Base-by-base conservation (phyloP, 2,888 invertebrate species). In the Mythimna lalbum region DNA sequence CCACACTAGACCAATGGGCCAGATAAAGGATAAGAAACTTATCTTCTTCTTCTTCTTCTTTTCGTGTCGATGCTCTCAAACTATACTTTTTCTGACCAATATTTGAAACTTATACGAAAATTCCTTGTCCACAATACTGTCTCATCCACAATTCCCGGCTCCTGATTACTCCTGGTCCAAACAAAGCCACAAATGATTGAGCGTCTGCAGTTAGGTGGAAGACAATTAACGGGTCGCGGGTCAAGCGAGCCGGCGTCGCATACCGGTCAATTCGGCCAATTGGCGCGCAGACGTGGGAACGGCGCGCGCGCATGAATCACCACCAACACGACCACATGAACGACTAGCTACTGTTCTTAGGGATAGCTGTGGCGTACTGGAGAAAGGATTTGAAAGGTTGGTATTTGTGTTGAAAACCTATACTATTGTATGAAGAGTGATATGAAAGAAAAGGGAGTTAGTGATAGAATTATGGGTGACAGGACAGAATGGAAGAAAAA, bases 211-310 rank as follows among this genome's bases (percentile, higher is more conserved):
- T 89, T 91, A 93, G 92, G 93, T 93, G 90, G 89, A 86, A 88
- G 87, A 90, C 93, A 94, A 94, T 93, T 92, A 94, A 91, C 89
- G 86, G 91, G 87, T 82, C 85, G 87, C 86, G 89, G 91, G 83
- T 94, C 94, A 94, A 93, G 89, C 88, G 87, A 84, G 89, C 69
- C 80, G 84, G 81, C 84, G 86, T 89, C 92, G 90, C 90, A 92
- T 93, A 91, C 93, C 94, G 93, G 90, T 91, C 94, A 94, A 94
- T 92, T 93, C 91, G 82, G 84, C 83, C 93, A 93, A 94, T 94
- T 94, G 94, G 76, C 81, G 71, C 86, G 87, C 87, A 87, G 90
- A 90, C 94, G 93, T 94, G 94, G 94, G 94, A 94, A 94, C 92
- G 63, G 80, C 81, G 83, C 80, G 80, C 78, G 83, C 85, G 79